A percentile compares a stretch with the other conserved stretches of the same genome.
These are phyloP conservation scores for Prosopocoilus inquinatus DNA, from an alignment of 2,888 invertebrate species.

Conservation along the genomic window DNA sequence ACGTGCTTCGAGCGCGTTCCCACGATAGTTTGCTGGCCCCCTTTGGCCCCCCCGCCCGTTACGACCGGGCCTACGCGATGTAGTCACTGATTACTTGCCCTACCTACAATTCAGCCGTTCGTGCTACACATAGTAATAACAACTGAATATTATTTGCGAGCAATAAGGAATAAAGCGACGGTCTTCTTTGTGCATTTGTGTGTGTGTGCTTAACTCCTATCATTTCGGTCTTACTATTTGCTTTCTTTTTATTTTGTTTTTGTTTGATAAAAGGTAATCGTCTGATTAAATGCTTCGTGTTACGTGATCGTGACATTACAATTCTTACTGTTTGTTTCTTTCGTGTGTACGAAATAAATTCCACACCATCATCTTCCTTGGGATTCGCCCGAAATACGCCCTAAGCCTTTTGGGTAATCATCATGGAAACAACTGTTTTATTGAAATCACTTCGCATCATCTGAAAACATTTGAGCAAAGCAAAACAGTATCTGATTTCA, in stretches of 20 bases:
- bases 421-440: too few species aligned
- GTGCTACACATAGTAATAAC: constrained; percentile 12
- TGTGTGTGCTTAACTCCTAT: not conserved
- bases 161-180: not conserved
- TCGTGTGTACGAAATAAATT: too few species aligned
- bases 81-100: constrained; percentile 14
- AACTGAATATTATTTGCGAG: constrained; percentile 11
- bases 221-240: not conserved
- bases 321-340: too few species aligned
- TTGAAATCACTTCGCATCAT: too few species aligned
- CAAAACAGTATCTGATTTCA: too few species aligned
- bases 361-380: too few species aligned
- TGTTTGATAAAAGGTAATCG: too few species aligned
- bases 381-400: too few species aligned
- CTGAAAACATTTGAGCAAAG: too few species aligned
- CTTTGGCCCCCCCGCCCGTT: constrained; percentile 48
- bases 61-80: constrained; percentile 14
- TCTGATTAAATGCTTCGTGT: too few species aligned
- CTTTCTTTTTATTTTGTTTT: not conserved
- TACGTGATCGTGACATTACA: too few species aligned
- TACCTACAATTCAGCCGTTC: constrained; percentile 8
- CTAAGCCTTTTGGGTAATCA: too few species aligned
- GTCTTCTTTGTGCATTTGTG: not conserved
- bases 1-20: constrained; percentile 53
- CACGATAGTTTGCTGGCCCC: constrained; percentile 42